phyloP scores from a whole-genome alignment of 2,888 invertebrate genomes.

The Meiosimyza decipiens region DNA sequence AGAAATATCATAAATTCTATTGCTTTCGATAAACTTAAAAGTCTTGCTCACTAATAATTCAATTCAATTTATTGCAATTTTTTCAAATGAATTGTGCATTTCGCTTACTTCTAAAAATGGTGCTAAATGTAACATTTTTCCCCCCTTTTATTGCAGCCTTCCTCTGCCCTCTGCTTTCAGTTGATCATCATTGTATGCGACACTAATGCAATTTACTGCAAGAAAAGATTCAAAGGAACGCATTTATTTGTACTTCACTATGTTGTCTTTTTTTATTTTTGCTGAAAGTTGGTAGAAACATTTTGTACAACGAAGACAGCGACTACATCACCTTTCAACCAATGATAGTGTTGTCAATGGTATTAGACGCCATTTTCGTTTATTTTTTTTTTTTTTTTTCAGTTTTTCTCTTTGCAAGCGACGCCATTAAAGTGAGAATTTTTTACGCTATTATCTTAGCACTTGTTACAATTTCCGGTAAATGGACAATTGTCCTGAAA shows the following conservation, averaged over 20 bases:
- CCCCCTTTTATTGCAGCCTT: neutral
- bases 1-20: no score
- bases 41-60: neutral
- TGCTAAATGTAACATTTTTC: constrained; percentile 8
- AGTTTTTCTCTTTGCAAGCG: constrained; percentile 6
- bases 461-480: constrained; percentile 27
- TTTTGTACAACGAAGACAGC: neutral
- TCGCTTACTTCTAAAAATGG: constrained; percentile 10
- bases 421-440: constrained; percentile 21
- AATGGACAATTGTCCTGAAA: constrained; percentile 6
- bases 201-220: constrained; percentile 19
- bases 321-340: constrained; percentile 9
- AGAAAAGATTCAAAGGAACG: constrained; percentile 13
- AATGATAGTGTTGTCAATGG: constrained; percentile 15
- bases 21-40: no score
- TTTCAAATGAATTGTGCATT: constrained; percentile 18
- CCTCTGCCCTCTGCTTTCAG: neutral
- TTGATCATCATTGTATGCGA: neutral
- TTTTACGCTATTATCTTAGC: constrained; percentile 28
- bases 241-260: neutral
- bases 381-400: constrained; percentile 1
- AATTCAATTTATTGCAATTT: constrained; percentile 18
- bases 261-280: neutral
- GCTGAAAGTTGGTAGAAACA: neutral
- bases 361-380: neutral